Percentiles rank a stretch among this genome's conserved stretches.
phyloP scores from a whole-genome alignment of 2,797 vertebrate genomes.

The Platalea minor region DNA sequence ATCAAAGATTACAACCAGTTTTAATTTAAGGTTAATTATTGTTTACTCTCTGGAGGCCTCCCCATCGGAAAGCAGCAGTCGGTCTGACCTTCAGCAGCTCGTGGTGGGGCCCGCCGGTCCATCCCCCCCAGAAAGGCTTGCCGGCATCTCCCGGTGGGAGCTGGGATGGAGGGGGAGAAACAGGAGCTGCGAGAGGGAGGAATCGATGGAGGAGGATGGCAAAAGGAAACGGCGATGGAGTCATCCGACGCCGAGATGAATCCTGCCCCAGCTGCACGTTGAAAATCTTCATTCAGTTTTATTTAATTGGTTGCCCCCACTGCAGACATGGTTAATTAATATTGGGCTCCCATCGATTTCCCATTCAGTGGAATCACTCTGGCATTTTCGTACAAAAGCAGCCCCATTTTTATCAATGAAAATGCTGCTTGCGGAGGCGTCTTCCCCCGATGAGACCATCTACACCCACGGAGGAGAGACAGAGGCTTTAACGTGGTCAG shows the following conservation, averaged over 20 bases:
- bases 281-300: not conserved
- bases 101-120: not conserved
- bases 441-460: not conserved
- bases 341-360: constrained; percentile 65
- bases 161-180: not conserved
- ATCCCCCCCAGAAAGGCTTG: accelerated
- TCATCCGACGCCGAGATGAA: not conserved
- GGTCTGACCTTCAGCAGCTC: constrained; percentile 16
- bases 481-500: accelerated
- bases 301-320: not conserved
- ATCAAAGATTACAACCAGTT: constrained; percentile 56
- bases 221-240: not conserved
- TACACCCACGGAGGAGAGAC: accelerated
- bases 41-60: constrained; percentile 53
- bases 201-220: not conserved
- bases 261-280: not conserved
- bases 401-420: not conserved
- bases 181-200: not conserved
- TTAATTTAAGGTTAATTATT: constrained; percentile 72
- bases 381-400: not conserved
- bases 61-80: not conserved
- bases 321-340: constrained; percentile 62
- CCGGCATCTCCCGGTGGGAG: not conserved
- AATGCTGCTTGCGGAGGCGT: accelerated
- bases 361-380: constrained; percentile 34